phyloP scores from a whole-genome alignment of 2,113 vertebrate species.

The Toxotes jaculatrix region DNA sequence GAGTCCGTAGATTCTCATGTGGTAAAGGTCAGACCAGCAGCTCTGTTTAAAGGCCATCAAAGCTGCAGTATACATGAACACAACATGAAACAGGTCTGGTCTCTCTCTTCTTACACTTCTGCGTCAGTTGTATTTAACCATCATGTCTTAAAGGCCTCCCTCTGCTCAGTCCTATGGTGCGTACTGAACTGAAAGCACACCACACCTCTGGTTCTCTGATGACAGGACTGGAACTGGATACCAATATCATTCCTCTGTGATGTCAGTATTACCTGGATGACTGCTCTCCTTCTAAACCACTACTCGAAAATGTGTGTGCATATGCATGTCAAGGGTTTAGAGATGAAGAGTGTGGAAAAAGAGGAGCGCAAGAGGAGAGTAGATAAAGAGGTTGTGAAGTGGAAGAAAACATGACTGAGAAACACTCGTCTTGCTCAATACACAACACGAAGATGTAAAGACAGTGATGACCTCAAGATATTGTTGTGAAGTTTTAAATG shows the following conservation, averaged over 20 bases:
- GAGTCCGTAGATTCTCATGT: neutral
- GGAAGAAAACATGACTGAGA: conserved; percentile 1
- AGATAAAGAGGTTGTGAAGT: neutral
- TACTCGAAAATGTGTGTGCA: neutral
- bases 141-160: conserved; percentile 18
- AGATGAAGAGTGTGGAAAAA: conserved; percentile 15
- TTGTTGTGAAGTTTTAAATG: conserved; percentile 5
- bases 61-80: neutral
- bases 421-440: conserved; percentile 3
- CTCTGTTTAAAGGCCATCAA: conserved; percentile 15
- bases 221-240: conserved; percentile 46
- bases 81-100: neutral
- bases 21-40: conserved; percentile 19
- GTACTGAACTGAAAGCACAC: conserved; percentile 27
- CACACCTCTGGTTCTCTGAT: conserved; percentile 12
- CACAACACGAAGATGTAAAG: conserved; percentile 11
- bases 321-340: neutral
- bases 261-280: conserved; percentile 48
- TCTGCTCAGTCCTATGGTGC: conserved; percentile 13
- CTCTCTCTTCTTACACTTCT: conserved; percentile 15
- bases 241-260: conserved; percentile 41
- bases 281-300: conserved; percentile 40
- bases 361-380: neutral
- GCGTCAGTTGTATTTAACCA: conserved; percentile 20
- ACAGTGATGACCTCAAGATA: conserved; percentile 18